phyloP scores from a whole-genome alignment of 2,797 vertebrate species.

The Tragopan temminckii region DNA sequence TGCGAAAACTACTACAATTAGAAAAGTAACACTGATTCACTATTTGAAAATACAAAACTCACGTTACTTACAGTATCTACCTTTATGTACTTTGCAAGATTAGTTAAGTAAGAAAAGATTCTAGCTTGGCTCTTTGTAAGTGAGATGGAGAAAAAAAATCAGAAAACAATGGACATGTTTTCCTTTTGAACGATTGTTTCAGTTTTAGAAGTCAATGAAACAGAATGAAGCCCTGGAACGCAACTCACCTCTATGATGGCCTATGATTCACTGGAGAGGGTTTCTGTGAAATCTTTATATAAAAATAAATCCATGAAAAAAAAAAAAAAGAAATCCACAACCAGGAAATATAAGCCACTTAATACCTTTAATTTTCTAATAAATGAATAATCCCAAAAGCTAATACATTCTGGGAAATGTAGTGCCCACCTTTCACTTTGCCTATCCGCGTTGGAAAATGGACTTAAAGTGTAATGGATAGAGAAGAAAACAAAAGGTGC shows the following conservation, averaged over 20 bases:
- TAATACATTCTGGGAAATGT: neutral
- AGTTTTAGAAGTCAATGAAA: neutral
- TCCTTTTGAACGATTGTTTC: neutral
- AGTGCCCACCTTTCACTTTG: neutral
- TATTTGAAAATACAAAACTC: neutral
- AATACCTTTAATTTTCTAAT: neutral
- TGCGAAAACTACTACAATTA: neutral
- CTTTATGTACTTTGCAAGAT: neutral
- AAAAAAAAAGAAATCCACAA: neutral
- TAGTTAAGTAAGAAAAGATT: neutral
- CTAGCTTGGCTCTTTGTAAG: neutral
- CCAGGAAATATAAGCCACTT: neutral
- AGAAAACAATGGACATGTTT: neutral
- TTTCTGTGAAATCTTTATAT: neutral
- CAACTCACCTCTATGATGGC: neutral
- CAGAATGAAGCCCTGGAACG: neutral
- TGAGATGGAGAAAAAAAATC: neutral
- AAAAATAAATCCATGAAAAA: neutral
- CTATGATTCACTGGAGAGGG: neutral
- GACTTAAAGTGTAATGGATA: neutral
- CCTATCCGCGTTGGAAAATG: fast-evolving
- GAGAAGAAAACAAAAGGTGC: neutral
- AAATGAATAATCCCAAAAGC: neutral
- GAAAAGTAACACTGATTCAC: neutral
- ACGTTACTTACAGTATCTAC: neutral